A percentile compares a stretch with the other conserved stretches of the same genome.
These are phyloP conservation scores for Aphidius ervi DNA, from an alignment of 1,140 invertebrate species.

Conservation along the genomic window DNA sequence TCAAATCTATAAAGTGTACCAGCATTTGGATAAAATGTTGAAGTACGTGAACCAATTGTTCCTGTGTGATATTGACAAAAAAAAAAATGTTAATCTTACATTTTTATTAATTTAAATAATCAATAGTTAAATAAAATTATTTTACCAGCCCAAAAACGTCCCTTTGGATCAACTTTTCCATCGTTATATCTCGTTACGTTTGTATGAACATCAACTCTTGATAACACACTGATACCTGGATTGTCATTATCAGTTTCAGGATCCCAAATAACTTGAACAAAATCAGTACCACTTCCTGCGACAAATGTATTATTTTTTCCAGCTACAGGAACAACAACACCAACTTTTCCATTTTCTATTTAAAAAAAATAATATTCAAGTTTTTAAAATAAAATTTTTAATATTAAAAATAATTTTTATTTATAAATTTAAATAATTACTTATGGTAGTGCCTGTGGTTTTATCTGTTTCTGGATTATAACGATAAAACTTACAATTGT, in stretches of 20 bases:
- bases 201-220: constrained; percentile 60
- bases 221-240: constrained; percentile 50
- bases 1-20: constrained; percentile 59
- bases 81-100: no score
- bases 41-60: no score
- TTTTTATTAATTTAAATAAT: constrained; percentile 28
- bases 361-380: constrained; percentile 29
- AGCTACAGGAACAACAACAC: constrained; percentile 67
- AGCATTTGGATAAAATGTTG: constrained; percentile 17
- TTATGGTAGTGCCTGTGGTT: constrained; percentile 8
- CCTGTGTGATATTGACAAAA: no score
- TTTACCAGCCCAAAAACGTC: constrained; percentile 76
- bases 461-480: not conserved
- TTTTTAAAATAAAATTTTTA: not conserved
- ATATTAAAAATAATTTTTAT: not conserved
- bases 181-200: constrained; percentile 75
- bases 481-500: not conserved
- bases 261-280: constrained; percentile 67
- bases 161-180: constrained; percentile 77
- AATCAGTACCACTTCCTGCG: constrained; percentile 59
- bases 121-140: constrained; percentile 62
- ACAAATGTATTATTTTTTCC: constrained; percentile 60
- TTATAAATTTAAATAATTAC: not conserved
- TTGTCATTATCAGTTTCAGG: constrained; percentile 52
- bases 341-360: constrained; percentile 52